Conservation (phyloP, 2,888 invertebrate species). For the Bugula neritina region DNA sequence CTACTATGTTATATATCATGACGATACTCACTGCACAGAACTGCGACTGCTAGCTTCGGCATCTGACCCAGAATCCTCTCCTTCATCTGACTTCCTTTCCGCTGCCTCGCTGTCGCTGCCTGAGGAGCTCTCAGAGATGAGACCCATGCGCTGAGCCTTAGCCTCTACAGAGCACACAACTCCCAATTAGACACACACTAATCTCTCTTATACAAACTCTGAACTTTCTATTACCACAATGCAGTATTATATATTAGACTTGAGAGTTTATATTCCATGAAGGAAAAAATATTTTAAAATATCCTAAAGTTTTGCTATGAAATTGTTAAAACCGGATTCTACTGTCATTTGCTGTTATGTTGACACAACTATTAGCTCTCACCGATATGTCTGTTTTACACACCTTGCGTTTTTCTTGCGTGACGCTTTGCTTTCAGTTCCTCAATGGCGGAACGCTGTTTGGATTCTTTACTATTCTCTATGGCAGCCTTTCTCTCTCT, state of each 20-base stretch:
- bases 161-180: too few species aligned
- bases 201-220: too few species aligned
- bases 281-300: too few species aligned
- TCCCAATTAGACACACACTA: too few species aligned
- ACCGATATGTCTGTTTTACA: not conserved
- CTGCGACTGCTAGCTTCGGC: slow-evolving; percentile 20
- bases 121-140: slow-evolving; percentile 33
- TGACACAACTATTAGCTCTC: too few species aligned
- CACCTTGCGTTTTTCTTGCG: slow-evolving; percentile 70
- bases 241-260: too few species aligned
- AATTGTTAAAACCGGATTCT: too few species aligned
- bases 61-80: slow-evolving; percentile 14
- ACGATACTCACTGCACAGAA: slow-evolving; percentile 18
- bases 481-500: slow-evolving; percentile 84
- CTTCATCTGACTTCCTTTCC: not conserved
- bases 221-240: too few species aligned
- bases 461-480: slow-evolving; percentile 71
- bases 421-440: slow-evolving; percentile 81
- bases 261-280: too few species aligned
- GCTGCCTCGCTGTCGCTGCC: slow-evolving; percentile 21
- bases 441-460: slow-evolving; percentile 88
- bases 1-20: not conserved
- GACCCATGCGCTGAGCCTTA: slow-evolving; percentile 46
- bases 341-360: too few species aligned
- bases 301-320: too few species aligned